Evolutionary conservation across 2,888 invertebrate species (phyloP).

Genomic region (Dugesia japonica): DNA sequence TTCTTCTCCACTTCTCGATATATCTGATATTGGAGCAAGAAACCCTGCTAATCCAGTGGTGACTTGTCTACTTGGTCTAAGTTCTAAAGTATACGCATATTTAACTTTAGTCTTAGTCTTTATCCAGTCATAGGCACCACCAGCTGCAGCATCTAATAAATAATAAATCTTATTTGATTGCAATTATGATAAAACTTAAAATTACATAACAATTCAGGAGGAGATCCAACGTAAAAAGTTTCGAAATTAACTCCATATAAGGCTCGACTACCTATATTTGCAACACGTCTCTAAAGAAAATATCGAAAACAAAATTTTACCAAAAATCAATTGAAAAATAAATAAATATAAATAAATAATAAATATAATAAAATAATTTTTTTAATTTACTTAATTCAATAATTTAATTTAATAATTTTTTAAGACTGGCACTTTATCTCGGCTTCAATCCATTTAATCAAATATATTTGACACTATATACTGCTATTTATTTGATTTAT

Average conservation of each 20-base stretch:
- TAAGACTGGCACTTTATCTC: too few relatives aligned
- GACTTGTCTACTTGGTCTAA: background rate
- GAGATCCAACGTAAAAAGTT: background rate
- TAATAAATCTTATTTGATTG: background rate
- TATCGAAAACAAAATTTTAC: background rate
- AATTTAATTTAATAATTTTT: too few relatives aligned
- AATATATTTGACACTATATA: too few relatives aligned
- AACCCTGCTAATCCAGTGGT: background rate
- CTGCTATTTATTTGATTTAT: too few relatives aligned
- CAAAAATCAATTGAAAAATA: too few relatives aligned
- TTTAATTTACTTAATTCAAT: too few relatives aligned
- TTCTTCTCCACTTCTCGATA: background rate
- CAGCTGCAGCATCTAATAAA: constrained; percentile 1
- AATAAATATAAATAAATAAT: too few relatives aligned
- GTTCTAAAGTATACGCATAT: constrained; percentile 16
- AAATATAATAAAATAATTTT: too few relatives aligned
- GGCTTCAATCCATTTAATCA: too few relatives aligned
- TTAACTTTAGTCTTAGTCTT: background rate
- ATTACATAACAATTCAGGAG: background rate
- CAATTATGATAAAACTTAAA: background rate
- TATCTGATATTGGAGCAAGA: background rate
- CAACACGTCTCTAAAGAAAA: background rate
- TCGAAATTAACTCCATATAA: background rate
- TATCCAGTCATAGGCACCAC: constrained; percentile 7
- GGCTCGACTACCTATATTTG: background rate